Evolutionary conservation across 2,888 invertebrate species (phyloP).

Genomic region (Arctia plantaginis): DNA sequence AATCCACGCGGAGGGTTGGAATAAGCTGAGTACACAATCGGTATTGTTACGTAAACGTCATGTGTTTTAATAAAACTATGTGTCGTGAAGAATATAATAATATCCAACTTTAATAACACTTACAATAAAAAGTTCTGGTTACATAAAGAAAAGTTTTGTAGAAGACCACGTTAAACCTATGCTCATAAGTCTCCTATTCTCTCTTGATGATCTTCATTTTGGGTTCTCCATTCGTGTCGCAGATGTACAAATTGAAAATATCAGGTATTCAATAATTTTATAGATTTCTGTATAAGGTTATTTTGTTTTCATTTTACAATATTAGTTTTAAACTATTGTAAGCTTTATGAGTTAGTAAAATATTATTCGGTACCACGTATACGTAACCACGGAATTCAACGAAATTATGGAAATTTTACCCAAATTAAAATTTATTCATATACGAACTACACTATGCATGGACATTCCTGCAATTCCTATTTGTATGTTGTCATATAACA

Average conservation of each 20-base stretch:
- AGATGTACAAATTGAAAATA: neutral
- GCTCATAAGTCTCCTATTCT: neutral
- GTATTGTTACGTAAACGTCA: conserved; percentile 33
- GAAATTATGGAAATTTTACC: conserved; percentile 14
- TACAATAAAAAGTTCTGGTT: no score
- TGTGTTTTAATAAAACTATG: conserved; percentile 3
- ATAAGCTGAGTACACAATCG: conserved; percentile 61
- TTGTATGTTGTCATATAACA: neutral
- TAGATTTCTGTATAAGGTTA: neutral
- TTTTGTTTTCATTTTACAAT: neutral
- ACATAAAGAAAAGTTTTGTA: neutral
- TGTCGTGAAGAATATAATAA: neutral
- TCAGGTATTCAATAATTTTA: neutral
- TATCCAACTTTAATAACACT: neutral
- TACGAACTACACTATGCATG: neutral
- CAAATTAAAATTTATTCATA: conserved; percentile 16
- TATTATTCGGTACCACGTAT: neutral
- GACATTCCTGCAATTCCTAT: neutral
- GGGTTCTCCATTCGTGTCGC: no score
- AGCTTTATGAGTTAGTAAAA: neutral
- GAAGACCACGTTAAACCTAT: neutral
- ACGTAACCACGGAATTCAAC: neutral
- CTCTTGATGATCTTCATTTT: neutral
- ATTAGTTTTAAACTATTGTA: neutral
- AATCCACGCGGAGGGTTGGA: conserved; percentile 58